Evolutionary conservation across 2,113 vertebrate genomes (phyloP).

Genomic region (Eurystomus gularis): DNA sequence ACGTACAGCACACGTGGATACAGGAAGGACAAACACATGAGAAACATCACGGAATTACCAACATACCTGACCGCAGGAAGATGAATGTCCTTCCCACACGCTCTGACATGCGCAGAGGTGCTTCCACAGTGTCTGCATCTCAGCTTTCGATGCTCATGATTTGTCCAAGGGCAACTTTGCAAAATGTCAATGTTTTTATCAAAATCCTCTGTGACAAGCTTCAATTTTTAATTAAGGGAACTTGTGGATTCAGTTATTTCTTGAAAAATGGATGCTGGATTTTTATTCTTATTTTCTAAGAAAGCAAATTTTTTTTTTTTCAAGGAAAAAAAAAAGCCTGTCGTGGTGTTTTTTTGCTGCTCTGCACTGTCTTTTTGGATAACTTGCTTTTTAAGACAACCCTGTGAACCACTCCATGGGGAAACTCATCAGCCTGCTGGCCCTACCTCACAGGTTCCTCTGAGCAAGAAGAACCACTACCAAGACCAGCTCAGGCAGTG

Average conservation of each 20-base stretch:
- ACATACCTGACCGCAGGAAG: neutral
- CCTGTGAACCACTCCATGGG: neutral
- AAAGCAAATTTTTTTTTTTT: neutral
- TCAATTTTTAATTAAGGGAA: neutral
- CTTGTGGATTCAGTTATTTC: neutral
- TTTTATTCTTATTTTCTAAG: neutral
- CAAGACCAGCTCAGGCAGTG: accelerated
- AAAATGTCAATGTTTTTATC: neutral
- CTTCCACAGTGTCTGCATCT: neutral
- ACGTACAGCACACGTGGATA: neutral
- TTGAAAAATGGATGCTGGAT: neutral
- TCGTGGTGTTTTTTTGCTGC: neutral
- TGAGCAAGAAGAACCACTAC: neutral
- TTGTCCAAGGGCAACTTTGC: conserved; percentile 1
- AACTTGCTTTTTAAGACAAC: neutral
- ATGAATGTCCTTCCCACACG: neutral
- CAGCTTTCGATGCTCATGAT: neutral
- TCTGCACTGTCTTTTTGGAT: neutral
- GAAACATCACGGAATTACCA: neutral
- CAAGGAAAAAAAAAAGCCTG: neutral
- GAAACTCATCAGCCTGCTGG: neutral
- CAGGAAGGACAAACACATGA: neutral
- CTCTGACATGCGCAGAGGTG: neutral
- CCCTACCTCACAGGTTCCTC: neutral
- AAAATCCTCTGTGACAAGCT: neutral